Evolutionary conservation across 2,113 vertebrate species (phyloP).

Genomic region (Oplegnathus fasciatus): DNA sequence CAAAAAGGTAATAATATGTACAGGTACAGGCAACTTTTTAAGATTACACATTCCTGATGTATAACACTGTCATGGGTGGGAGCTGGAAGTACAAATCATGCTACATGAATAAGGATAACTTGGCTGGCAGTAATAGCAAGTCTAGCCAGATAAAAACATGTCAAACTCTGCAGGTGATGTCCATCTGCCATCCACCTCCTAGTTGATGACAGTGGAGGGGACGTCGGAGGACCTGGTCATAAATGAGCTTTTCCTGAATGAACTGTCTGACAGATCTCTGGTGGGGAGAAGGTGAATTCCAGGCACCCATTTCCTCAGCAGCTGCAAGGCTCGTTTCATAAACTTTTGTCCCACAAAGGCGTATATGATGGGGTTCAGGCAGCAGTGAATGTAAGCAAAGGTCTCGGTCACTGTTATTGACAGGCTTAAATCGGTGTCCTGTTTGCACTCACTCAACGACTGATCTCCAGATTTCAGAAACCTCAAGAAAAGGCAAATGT

Average conservation of each 20-base stretch:
- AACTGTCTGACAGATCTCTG: slow-evolving; percentile 28
- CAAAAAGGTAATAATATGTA: neutral
- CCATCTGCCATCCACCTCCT: slow-evolving; percentile 12
- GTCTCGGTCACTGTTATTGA: slow-evolving; percentile 65
- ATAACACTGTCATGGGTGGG: neutral
- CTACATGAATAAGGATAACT: neutral
- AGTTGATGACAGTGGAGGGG: slow-evolving; percentile 48
- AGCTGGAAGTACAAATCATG: neutral
- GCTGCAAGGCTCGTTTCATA: slow-evolving; percentile 60
- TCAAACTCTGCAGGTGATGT: neutral
- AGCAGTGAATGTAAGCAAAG: slow-evolving; percentile 82
- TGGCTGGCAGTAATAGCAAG: neutral
- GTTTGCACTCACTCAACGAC: neutral
- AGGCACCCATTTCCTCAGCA: slow-evolving; percentile 67
- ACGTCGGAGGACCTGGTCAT: slow-evolving; percentile 69
- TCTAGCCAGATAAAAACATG: neutral
- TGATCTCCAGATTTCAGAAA: slow-evolving; percentile 36
- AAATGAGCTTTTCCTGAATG: slow-evolving; percentile 68
- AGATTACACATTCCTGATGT: neutral
- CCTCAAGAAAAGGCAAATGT: slow-evolving; percentile 73
- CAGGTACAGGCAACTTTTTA: neutral
- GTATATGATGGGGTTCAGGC: slow-evolving; percentile 86
- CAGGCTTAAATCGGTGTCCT: neutral
- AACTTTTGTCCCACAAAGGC: slow-evolving; percentile 85
- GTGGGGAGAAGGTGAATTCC: neutral